Evolutionary conservation across 2,888 invertebrate genomes (phyloP).

Genomic region (Sylvicola cinctus): DNA sequence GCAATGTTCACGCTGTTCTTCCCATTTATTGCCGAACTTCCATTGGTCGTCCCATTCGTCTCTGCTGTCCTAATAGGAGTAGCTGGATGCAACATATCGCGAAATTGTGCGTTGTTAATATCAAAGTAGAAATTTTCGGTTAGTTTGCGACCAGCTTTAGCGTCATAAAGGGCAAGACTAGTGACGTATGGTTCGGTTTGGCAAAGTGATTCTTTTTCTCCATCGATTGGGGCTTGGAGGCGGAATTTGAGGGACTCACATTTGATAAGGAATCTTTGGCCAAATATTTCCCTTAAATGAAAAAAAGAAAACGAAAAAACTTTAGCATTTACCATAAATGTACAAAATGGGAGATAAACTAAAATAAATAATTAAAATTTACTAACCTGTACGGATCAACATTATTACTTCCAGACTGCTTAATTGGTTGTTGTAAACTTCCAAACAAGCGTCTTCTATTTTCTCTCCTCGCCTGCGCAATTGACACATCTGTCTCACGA

Average conservation of each 20-base stretch:
- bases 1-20: conserved; percentile 5
- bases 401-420: conserved; percentile 26
- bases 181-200: conserved; percentile 91
- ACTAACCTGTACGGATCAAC: conserved; percentile 48
- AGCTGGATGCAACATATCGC: conserved; percentile 27
- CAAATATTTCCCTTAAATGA: conserved; percentile 59
- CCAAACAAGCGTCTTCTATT: conserved; percentile 59
- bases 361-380: conserved; percentile 1
- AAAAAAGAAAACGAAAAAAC: not conserved
- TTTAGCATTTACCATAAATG: conserved; percentile 17
- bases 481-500: conserved; percentile 72
- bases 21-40: conserved; percentile 10
- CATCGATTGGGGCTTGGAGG: conserved; percentile 56
- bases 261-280: conserved; percentile 61
- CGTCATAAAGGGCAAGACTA: conserved; percentile 75
- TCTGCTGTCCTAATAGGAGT: conserved; percentile 3
- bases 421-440: conserved; percentile 32
- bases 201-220: conserved; percentile 40
- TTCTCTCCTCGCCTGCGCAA: conserved; percentile 61
- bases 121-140: conserved; percentile 89
- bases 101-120: conserved; percentile 54
- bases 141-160: conserved; percentile 64
- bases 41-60: conserved; percentile 9
- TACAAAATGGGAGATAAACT: not conserved
- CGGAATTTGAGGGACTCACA: conserved; percentile 70